Percentiles rank a stretch among this genome's conserved stretches.
These are phyloP conservation scores for Calypte anna DNA, from an alignment of 2,113 vertebrate species.

Conservation along the genomic window DNA sequence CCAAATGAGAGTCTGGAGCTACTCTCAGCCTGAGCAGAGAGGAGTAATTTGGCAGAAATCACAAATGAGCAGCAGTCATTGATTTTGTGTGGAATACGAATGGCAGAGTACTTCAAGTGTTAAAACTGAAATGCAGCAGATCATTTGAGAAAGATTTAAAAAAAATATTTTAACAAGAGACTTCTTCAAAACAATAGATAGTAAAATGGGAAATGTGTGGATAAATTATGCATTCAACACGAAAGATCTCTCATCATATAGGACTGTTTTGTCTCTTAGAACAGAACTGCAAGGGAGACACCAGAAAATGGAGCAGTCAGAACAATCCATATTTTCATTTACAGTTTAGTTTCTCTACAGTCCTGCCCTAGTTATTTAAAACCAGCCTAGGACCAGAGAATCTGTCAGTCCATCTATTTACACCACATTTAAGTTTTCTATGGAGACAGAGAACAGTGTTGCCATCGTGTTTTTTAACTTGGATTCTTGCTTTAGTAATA, in stretches of 20 bases:
- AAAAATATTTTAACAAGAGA: background rate
- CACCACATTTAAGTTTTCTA: background rate
- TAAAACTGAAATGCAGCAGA: conserved; percentile 12
- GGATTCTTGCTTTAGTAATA: background rate
- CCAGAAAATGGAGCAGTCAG: conserved; percentile 52
- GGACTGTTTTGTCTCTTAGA: conserved; percentile 23
- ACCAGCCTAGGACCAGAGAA: background rate
- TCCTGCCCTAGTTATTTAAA: conserved; percentile 44
- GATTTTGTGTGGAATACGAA: conserved; percentile 11
- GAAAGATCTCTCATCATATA: conserved; percentile 32
- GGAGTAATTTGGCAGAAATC: background rate
- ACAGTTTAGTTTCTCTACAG: background rate
- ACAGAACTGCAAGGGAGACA: background rate
- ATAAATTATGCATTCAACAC: conserved; percentile 59
- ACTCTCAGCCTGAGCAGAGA: background rate
- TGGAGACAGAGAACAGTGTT: background rate
- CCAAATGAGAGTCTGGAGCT: conserved; percentile 30
- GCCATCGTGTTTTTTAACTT: background rate
- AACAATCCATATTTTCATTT: conserved; percentile 35
- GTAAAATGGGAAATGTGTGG: conserved; percentile 9
- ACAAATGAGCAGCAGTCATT: conserved; percentile 16
- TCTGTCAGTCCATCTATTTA: background rate
- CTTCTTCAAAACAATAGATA: conserved; percentile 42
- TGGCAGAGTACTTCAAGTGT: background rate
- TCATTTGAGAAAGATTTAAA: background rate